Conservation (phyloP, 1,140 invertebrate genomes). For the Neoseiulus cucumeris region DNA sequence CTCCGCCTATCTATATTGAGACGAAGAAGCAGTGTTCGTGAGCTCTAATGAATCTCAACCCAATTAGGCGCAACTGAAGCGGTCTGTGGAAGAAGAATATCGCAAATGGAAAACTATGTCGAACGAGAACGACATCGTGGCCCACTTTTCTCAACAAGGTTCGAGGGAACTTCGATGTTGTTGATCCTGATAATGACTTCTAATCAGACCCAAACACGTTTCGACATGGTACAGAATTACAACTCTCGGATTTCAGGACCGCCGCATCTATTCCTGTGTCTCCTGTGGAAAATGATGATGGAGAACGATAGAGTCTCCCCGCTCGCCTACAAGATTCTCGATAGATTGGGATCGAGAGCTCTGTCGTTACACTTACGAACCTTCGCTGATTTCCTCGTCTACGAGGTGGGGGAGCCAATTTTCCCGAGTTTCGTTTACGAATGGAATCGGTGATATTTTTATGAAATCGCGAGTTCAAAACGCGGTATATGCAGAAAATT, state of each 20-base stretch:
- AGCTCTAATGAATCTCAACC: background rate
- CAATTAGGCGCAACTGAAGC: conserved; percentile 18
- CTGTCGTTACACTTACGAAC: conserved; percentile 72
- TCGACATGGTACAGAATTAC: too few relatives aligned
- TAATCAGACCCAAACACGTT: too few relatives aligned
- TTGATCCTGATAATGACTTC: conserved; percentile 38
- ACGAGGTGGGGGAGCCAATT: conserved; percentile 46
- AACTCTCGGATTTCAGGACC: too few relatives aligned
- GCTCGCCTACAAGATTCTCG: conserved; percentile 68
- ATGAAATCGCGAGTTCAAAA: background rate
- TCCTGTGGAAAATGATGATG: conserved; percentile 88
- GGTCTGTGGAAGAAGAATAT: conserved; percentile 81
- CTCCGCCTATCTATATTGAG: background rate
- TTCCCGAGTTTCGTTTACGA: background rate
- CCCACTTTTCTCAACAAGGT: conserved; percentile 65
- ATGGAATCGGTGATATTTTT: background rate
- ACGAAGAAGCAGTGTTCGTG: too few relatives aligned
- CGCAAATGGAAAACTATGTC: conserved; percentile 86
- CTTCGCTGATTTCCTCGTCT: conserved; percentile 82
- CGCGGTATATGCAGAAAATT: background rate
- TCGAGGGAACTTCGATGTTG: conserved; percentile 51
- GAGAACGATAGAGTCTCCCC: conserved; percentile 78
- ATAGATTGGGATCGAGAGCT: conserved; percentile 71
- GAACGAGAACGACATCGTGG: conserved; percentile 84
- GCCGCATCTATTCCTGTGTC: conserved; percentile 26